phyloP scores from a whole-genome alignment of 2,888 invertebrate genomes.

The Neelides folsomi region DNA sequence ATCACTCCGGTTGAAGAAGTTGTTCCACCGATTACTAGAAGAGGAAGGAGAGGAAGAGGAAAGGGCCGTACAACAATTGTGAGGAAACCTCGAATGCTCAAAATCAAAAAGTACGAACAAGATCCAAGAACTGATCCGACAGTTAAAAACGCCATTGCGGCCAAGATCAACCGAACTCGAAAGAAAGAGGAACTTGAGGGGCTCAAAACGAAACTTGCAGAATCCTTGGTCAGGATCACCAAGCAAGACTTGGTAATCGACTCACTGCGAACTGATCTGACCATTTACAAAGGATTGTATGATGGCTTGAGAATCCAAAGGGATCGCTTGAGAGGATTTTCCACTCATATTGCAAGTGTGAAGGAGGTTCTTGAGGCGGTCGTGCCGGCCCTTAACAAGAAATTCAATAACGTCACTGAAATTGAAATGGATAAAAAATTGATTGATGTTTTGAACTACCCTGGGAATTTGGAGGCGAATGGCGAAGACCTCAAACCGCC shows the following conservation, averaged over 20 bases:
- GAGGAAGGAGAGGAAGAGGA: too few relatives aligned
- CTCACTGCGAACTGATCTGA: too few relatives aligned
- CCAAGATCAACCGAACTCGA: slow-evolving; percentile 24
- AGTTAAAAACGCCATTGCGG: slow-evolving; percentile 27
- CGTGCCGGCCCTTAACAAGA: slow-evolving; percentile 1
- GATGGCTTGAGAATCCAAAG: too few relatives aligned
- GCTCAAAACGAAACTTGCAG: slow-evolving; percentile 1
- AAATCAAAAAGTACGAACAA: slow-evolving; percentile 21
- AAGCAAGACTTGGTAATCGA: too few relatives aligned
- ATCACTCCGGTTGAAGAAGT: too few relatives aligned
- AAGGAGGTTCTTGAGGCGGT: slow-evolving; percentile 7
- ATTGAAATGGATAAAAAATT: neutral
- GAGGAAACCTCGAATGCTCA: slow-evolving; percentile 8
- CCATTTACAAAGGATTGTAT: too few relatives aligned
- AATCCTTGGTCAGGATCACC: too few relatives aligned
- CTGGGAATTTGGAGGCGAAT: too few relatives aligned
- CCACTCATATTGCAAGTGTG: slow-evolving; percentile 1
- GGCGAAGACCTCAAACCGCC: too few relatives aligned
- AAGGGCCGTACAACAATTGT: too few relatives aligned
- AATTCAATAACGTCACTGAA: neutral
- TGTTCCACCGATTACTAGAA: too few relatives aligned
- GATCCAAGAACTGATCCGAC: slow-evolving; percentile 18
- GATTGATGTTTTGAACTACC: too few relatives aligned
- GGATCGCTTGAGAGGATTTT: neutral
- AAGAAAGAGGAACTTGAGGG: slow-evolving; percentile 21